These are phyloP conservation scores for Gymnothorax reevesii DNA, from an alignment of 2,797 vertebrate genomes.

Conservation along the genomic window DNA sequence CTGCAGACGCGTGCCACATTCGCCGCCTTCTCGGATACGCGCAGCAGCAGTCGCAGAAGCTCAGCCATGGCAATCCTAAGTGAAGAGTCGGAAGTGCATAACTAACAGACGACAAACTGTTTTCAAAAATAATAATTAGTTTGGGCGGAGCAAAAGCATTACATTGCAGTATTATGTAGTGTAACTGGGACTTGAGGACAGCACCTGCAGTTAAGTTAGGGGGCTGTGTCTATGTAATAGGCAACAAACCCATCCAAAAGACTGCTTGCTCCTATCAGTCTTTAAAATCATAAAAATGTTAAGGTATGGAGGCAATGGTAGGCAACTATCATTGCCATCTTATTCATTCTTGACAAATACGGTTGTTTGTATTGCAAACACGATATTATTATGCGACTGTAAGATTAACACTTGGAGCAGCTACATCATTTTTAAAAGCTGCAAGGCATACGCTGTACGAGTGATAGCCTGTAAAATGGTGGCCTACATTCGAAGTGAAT, in stretches of 20 bases:
- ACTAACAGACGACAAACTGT: not conserved
- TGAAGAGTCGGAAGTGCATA: not conserved
- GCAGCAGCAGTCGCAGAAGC: slow-evolving; percentile 71
- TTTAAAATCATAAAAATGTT: not conserved
- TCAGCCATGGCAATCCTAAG: slow-evolving; percentile 67
- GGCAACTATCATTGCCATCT: not conserved
- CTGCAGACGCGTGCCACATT: slow-evolving; percentile 79
- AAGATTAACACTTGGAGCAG: not conserved
- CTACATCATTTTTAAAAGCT: not conserved
- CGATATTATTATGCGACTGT: not conserved
- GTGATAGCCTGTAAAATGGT: not conserved
- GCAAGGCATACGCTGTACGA: not conserved
- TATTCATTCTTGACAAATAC: not conserved
- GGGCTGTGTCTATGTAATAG: not conserved
- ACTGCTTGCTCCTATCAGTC: not conserved
- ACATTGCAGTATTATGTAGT: not conserved
- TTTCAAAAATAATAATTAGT: slow-evolving; percentile 4
- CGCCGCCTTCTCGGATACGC: slow-evolving; percentile 77
- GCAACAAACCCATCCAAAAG: not conserved
- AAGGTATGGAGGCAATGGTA: not conserved
- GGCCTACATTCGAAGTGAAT: not conserved
- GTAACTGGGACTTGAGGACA: not conserved
- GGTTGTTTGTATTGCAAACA: not conserved
- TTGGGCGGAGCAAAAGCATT: not conserved
- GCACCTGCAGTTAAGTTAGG: not conserved